Evolutionary conservation across 2,797 vertebrate species (phyloP).

Genomic region (Coluber constrictor): DNA sequence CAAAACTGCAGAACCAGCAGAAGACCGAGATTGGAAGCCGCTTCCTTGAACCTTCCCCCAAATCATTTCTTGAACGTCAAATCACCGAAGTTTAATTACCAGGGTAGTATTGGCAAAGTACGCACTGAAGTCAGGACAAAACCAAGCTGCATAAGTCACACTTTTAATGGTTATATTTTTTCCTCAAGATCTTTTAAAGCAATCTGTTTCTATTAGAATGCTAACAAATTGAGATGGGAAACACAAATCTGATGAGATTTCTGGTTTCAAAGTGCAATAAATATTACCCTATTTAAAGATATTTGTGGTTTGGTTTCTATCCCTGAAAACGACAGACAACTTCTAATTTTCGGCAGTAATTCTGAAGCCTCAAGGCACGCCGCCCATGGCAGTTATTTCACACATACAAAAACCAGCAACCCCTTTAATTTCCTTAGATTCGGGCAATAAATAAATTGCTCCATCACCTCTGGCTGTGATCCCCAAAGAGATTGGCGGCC

Average conservation of each 20-base stretch:
- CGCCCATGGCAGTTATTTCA: neutral
- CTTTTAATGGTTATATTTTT: neutral
- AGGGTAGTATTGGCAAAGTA: neutral
- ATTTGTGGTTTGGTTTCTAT: neutral
- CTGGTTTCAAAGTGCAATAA: slow-evolving; percentile 76
- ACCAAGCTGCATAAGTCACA: no score
- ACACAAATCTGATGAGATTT: slow-evolving; percentile 52
- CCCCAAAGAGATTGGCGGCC: neutral
- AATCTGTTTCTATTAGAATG: slow-evolving; percentile 4
- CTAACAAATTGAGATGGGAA: slow-evolving; percentile 9
- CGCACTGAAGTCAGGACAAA: neutral
- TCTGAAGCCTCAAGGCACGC: neutral
- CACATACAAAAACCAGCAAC: neutral
- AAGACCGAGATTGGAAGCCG: neutral
- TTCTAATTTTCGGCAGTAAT: neutral
- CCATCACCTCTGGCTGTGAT: neutral
- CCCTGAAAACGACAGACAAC: neutral
- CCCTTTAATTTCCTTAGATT: neutral
- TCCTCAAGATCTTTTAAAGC: slow-evolving; percentile 17
- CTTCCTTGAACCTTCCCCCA: neutral
- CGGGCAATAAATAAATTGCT: no score
- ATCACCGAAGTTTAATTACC: neutral
- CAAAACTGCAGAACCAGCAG: neutral
- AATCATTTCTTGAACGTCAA: neutral
- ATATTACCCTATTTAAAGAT: slow-evolving; percentile 66